These are phyloP conservation scores for Gyps fulvus DNA, from an alignment of 2,113 vertebrate genomes.

Conservation along the genomic window DNA sequence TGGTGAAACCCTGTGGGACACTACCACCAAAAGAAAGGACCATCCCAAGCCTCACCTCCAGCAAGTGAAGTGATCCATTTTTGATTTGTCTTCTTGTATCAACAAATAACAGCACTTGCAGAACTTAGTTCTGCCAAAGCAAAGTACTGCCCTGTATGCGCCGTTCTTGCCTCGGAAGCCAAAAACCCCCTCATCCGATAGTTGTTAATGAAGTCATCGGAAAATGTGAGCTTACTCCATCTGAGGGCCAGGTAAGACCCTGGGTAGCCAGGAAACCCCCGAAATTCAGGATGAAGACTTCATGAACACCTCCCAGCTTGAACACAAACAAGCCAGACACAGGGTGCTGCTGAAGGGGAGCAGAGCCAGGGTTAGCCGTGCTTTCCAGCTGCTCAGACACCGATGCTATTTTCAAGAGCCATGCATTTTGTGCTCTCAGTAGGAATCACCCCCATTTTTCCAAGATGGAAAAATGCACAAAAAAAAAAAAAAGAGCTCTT, in stretches of 20 bases:
- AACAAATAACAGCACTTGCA: not conserved
- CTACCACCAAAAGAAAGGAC: not conserved
- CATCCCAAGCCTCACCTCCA: not conserved
- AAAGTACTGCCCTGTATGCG: not conserved
- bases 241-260: not conserved
- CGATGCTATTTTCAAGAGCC: not conserved
- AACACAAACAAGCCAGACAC: not conserved
- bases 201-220: not conserved
- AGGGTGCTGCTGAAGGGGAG: not conserved
- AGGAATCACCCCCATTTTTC: not conserved
- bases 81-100: not conserved
- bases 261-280: not conserved
- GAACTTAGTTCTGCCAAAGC: not conserved
- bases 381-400: not conserved
- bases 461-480: not conserved
- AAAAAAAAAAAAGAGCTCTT: not conserved
- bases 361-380: fast-evolving
- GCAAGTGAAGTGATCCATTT: not conserved
- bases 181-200: fast-evolving
- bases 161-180: not conserved
- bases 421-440: not conserved
- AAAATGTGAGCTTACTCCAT: not conserved
- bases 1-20: not conserved
- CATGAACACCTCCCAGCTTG: not conserved
- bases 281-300: not conserved